These are phyloP conservation scores for Tribolium freemani DNA, from an alignment of 2,888 invertebrate species.

Conservation along the genomic window DNA sequence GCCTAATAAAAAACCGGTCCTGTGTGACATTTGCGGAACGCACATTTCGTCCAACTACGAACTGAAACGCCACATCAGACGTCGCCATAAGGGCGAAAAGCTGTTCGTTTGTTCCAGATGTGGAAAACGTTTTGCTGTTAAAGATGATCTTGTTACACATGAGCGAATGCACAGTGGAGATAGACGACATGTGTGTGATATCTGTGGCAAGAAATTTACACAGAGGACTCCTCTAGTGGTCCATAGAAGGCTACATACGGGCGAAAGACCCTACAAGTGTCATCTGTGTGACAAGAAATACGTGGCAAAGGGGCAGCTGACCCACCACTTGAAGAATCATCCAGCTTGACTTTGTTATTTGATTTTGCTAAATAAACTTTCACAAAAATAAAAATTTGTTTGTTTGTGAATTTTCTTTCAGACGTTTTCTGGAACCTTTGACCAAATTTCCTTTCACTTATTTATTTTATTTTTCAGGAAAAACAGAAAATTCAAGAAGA, in stretches of 20 bases:
- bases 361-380: no score
- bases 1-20: no score
- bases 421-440: no score
- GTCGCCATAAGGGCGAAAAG: conserved; percentile 45
- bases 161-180: not conserved
- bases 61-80: no score
- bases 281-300: conserved; percentile 72
- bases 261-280: conserved; percentile 71
- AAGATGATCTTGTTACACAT: not conserved
- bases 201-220: conserved; percentile 75
- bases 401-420: no score
- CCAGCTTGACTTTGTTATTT: conserved; percentile 33
- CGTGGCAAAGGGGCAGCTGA: conserved; percentile 71
- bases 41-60: no score
- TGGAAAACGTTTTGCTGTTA: not conserved
- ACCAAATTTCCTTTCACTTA: no score
- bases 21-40: no score
- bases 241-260: conserved; percentile 75
- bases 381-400: no score
- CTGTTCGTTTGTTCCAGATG: conserved; percentile 33
- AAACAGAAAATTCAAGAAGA: not conserved
- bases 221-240: conserved; percentile 75
- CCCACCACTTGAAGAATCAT: conserved; percentile 68
- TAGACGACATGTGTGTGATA: conserved; percentile 69
- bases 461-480: no score